Evolutionary conservation across 2,888 invertebrate species (phyloP).

Genomic region (Phytoseiulus persimilis): DNA sequence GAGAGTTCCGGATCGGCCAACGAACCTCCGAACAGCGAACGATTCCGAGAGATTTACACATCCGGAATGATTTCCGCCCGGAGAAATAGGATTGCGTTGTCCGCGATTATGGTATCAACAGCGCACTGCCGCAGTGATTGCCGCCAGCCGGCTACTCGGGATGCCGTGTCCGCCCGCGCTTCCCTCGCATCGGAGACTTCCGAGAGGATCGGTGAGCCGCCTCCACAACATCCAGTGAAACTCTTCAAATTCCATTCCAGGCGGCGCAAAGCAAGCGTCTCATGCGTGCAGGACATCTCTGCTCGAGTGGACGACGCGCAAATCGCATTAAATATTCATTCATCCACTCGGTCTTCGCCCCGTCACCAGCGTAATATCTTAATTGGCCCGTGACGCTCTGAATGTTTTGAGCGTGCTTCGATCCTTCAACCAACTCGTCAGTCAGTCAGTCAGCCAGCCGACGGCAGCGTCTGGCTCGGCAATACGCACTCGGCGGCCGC

Average conservation of each 20-base stretch:
- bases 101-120: neutral
- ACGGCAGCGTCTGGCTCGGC: neutral
- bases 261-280: neutral
- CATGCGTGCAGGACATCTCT: neutral
- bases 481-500: neutral
- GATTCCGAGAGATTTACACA: slow-evolving; percentile 11
- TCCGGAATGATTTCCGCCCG: slow-evolving; percentile 16
- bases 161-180: neutral
- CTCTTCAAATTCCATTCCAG: neutral
- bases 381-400: slow-evolving; percentile 5
- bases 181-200: neutral
- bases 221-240: neutral
- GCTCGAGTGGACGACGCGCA: neutral
- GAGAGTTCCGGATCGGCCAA: neutral
- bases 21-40: neutral
- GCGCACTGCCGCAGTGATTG: neutral
- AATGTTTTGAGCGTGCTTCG: neutral
- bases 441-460: neutral
- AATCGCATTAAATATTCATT: neutral
- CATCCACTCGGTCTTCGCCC: neutral
- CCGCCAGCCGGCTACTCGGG: neutral
- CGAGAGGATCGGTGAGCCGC: neutral
- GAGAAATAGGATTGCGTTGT: slow-evolving; percentile 7
- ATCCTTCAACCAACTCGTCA: neutral
- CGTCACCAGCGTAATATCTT: neutral